A percentile compares a stretch with the other conserved stretches of the same genome.
Conservation (phyloP, 2,888 invertebrate genomes). For the Tipula confusa region DNA sequence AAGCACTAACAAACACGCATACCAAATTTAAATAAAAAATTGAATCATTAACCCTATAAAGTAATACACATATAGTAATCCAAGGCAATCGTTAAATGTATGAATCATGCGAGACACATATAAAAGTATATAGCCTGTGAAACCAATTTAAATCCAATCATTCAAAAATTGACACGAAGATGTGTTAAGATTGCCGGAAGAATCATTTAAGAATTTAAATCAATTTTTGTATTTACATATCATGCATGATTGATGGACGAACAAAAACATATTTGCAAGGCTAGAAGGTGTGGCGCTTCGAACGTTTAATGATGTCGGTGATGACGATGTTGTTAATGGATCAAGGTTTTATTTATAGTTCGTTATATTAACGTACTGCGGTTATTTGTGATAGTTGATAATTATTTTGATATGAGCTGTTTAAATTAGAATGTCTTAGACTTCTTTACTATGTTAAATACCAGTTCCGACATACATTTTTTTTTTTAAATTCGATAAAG, state of each 20-base stretch:
- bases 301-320: background rate
- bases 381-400: background rate
- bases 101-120: background rate
- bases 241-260: background rate
- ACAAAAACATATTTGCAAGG: background rate
- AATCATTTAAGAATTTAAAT: background rate
- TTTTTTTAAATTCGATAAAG: no score
- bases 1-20: no score
- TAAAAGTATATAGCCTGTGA: background rate
- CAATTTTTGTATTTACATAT: background rate
- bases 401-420: background rate
- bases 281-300: background rate
- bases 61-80: background rate
- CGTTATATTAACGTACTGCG: background rate
- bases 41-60: background rate
- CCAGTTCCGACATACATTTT: no score
- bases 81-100: background rate
- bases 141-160: background rate
- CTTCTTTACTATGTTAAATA: no score
- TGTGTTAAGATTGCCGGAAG: background rate
- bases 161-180: conserved; percentile 4
- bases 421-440: no score
- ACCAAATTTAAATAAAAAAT: no score
- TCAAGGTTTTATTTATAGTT: background rate
- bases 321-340: background rate